Conservation (phyloP, 2,113 vertebrate genomes). For the Halcyon malimbica region DNA sequence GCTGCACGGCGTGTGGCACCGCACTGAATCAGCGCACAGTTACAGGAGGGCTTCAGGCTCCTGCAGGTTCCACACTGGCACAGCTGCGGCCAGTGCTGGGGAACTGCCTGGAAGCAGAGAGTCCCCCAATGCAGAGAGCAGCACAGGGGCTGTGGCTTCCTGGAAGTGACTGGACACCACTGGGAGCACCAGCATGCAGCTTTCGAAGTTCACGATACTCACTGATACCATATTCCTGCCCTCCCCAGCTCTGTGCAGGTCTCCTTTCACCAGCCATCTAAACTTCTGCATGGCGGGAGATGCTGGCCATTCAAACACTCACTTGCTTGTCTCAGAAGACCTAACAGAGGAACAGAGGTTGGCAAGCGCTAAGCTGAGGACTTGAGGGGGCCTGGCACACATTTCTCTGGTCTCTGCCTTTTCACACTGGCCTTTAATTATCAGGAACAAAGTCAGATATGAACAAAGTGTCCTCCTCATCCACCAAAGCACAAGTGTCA, state of each 20-base stretch:
- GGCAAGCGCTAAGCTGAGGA: too few relatives aligned
- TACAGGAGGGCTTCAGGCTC: neutral
- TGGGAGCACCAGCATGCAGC: neutral
- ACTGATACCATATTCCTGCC: neutral
- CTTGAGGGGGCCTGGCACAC: rapidly evolving
- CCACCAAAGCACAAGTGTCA: neutral
- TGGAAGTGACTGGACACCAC: neutral
- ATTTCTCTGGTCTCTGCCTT: neutral
- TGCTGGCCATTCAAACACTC: neutral
- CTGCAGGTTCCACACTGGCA: rapidly evolving
- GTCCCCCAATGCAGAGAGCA: rapidly evolving
- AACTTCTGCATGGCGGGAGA: neutral
- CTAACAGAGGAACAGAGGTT: neutral
- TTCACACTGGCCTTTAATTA: neutral
- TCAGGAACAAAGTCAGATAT: neutral
- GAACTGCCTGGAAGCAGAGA: neutral
- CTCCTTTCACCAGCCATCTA: neutral
- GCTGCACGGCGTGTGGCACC: neutral
- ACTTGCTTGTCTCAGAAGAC: neutral
- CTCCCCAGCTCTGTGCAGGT: too few relatives aligned
- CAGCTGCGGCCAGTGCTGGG: neutral
- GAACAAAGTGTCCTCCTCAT: neutral
- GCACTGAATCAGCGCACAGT: neutral
- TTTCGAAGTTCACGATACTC: neutral
- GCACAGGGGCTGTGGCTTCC: rapidly evolving